Conservation (phyloP, 2,888 invertebrate species). For the Parnassius apollo region DNA sequence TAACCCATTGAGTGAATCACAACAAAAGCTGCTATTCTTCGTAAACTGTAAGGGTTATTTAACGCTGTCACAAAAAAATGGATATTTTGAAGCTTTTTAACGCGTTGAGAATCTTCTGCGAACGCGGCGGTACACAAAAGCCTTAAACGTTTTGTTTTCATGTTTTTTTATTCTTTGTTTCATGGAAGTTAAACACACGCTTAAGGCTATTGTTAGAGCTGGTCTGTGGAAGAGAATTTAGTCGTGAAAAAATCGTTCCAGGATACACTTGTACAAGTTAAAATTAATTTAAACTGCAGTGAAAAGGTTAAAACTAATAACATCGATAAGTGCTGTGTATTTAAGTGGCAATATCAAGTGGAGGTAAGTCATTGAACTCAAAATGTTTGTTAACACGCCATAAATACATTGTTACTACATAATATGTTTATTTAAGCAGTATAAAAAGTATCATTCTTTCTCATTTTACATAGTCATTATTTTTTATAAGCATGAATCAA, state of each 20-base stretch:
- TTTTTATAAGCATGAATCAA: too few relatives aligned
- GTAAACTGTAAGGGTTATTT: conserved; percentile 66
- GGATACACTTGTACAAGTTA: conserved; percentile 57
- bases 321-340: conserved; percentile 7
- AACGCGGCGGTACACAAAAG: conserved; percentile 71
- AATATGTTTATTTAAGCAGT: too few relatives aligned
- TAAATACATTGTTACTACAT: too few relatives aligned
- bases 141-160: conserved; percentile 62
- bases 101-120: conserved; percentile 63
- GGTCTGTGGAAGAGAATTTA: conserved; percentile 65
- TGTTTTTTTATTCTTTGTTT: conserved; percentile 76
- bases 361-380: conserved; percentile 10
- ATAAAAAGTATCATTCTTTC: too few relatives aligned
- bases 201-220: conserved; percentile 69
- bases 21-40: conserved; percentile 47
- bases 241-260: conserved; percentile 74
- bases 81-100: conserved; percentile 51
- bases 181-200: conserved; percentile 73
- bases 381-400: neutral
- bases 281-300: conserved; percentile 26
- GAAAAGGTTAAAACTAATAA: conserved; percentile 7
- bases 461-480: too few relatives aligned
- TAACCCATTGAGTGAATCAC: conserved; percentile 61
- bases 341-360: neutral
- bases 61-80: conserved; percentile 49